A percentile compares a stretch with the other conserved stretches of the same genome.
Evolutionary conservation across 2,888 invertebrate genomes (phyloP).

Genomic region (Nemotelus pantherinus): DNA sequence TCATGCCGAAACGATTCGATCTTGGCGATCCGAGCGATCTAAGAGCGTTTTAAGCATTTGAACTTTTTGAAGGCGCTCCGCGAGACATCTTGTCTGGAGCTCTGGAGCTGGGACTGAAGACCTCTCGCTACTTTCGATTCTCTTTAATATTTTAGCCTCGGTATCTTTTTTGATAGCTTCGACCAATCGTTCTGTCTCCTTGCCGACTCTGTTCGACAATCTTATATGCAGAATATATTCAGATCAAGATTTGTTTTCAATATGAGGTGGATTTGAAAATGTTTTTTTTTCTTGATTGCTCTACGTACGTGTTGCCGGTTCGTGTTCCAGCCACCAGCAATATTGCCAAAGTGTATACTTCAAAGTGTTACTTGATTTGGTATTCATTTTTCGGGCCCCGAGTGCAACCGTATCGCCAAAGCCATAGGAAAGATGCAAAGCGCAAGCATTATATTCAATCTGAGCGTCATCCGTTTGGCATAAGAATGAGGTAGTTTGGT

Average conservation of each 20-base stretch:
- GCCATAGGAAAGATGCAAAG: slow-evolving; percentile 1
- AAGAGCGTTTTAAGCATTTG: neutral
- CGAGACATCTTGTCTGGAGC: slow-evolving; percentile 49
- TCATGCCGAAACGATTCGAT: slow-evolving; percentile 43
- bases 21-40: neutral
- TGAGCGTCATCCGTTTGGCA: slow-evolving; percentile 35
- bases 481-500: slow-evolving; percentile 39
- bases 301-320: slow-evolving; percentile 7
- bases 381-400: slow-evolving; percentile 44
- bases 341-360: slow-evolving; percentile 32
- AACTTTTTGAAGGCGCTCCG: slow-evolving; percentile 45
- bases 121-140: slow-evolving; percentile 26
- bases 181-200: slow-evolving; percentile 6
- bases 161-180: slow-evolving; percentile 30
- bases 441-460: slow-evolving; percentile 17
- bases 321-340: slow-evolving; percentile 42
- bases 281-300: neutral
- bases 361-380: slow-evolving; percentile 42
- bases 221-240: slow-evolving; percentile 38
- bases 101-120: slow-evolving; percentile 44
- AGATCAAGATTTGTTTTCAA: slow-evolving; percentile 31
- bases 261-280: neutral
- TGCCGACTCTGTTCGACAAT: slow-evolving; percentile 3
- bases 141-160: slow-evolving; percentile 18
- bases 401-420: neutral